Evolutionary conservation across 2,888 invertebrate genomes (phyloP), one percentile per base, ranked within the genome.

Genomic region (Lathronympha strigana): DNA sequence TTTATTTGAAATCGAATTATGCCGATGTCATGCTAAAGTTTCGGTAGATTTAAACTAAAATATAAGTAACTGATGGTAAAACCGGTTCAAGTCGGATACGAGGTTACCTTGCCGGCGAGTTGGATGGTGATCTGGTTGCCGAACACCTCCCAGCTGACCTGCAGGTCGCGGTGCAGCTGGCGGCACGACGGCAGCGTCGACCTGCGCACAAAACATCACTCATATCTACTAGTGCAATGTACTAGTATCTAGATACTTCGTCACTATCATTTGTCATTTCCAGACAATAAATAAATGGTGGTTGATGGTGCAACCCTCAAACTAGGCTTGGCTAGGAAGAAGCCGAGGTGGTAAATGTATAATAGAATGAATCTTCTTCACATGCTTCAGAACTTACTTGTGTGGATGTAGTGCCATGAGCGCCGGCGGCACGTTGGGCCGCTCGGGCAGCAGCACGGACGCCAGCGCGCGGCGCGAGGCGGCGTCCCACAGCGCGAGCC

Each of bases 71-170:
- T n/a, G n/a, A n/a, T n/a, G n/a, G n/a, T n/a, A n/a, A n/a, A n/a
- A n/a, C n/a, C n/a, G n/a, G n/a, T n/a, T n/a, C n/a, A n/a, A n/a
- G 31, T 8, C 4, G 9, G 31, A 33, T 11, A 33, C 1, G 28
- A 1, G 17, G 60, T 11, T 51, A 96, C 94, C 93, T 95, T 95
- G 0, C 95, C 98, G 11, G 96, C 95, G 11, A 98, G 87, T 83
- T 97, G 95, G 62, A 98, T 93, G 8, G 98, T 98, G 70, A 98
- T 94, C 82, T 95, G 95, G 21, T 96, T 96, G 0, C 98, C 98
- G 84, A 97, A 97, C 25, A 97, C 95, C 83, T 98, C 97, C 98
- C 98, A 98, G 9, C 96, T 95, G 1, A 97, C 93, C 90, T 97
- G 97, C 71, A 95, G 92, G 81, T 96, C 94, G 81, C 95, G 95